Evolutionary conservation across 2,888 invertebrate species (phyloP).

Genomic region (Harmothoe impar): DNA sequence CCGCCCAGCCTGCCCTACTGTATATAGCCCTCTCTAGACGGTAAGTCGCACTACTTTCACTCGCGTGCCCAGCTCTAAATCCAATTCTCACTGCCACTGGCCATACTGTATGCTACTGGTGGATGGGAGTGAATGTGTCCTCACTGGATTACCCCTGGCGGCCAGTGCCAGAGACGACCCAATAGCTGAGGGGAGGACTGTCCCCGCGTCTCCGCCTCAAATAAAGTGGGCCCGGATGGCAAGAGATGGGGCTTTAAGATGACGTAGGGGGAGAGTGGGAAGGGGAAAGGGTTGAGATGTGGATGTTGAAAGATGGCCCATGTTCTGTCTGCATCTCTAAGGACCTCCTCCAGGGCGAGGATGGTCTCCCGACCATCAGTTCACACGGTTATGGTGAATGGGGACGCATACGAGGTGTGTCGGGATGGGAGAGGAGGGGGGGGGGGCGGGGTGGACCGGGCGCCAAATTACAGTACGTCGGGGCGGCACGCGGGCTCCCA

Average conservation of each 20-base stretch:
- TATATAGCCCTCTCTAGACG: background rate
- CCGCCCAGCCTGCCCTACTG: background rate
- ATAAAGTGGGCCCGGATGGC: background rate
- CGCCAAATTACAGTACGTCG: background rate
- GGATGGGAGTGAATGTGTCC: background rate
- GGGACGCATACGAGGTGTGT: background rate
- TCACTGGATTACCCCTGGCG: background rate
- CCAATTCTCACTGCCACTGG: constrained; percentile 8
- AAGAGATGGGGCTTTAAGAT: constrained; percentile 22
- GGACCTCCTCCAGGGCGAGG: background rate
- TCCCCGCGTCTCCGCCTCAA: background rate
- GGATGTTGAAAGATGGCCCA: background rate
- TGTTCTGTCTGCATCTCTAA: background rate
- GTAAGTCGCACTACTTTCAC: constrained; percentile 28
- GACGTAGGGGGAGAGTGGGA: background rate
- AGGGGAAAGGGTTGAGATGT: background rate
- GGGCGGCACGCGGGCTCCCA: background rate
- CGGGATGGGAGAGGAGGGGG: too few species aligned
- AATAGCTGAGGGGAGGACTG: background rate
- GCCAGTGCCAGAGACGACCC: background rate
- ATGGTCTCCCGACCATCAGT: background rate
- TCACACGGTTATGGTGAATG: background rate
- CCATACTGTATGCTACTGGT: background rate
- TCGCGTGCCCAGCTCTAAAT: background rate
- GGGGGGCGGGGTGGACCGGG: background rate